Evolutionary conservation across 2,113 vertebrate species (phyloP).

Genomic region (Phrynocephalus versicolor): DNA sequence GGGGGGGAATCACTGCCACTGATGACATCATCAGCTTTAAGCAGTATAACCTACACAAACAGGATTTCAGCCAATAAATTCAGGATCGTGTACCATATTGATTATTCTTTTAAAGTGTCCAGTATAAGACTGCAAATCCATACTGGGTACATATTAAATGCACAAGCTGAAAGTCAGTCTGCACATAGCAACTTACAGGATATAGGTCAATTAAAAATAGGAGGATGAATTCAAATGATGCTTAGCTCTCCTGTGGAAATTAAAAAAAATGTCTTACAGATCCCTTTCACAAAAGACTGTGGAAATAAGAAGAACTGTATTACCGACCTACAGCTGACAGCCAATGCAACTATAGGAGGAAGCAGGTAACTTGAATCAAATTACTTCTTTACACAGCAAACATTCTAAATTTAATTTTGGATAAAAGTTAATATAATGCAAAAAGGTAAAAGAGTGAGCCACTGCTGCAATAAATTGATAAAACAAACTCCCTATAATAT

Average conservation of each 20-base stretch:
- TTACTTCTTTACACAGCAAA: background rate
- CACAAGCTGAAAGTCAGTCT: background rate
- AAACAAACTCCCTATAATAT: background rate
- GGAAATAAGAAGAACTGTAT: constrained; percentile 87
- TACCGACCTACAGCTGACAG: constrained; percentile 84
- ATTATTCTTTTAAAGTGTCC: background rate
- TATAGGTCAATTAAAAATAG: background rate
- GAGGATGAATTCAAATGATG: background rate
- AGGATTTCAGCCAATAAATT: background rate
- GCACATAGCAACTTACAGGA: background rate
- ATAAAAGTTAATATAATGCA: background rate
- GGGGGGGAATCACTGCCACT: too few relatives aligned
- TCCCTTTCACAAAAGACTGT: constrained; percentile 92
- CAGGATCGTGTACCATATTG: background rate
- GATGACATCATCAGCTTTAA: too few relatives aligned
- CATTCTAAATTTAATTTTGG: background rate
- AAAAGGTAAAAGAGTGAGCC: background rate
- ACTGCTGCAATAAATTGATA: background rate
- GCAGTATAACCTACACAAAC: too few relatives aligned
- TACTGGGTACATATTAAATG: background rate
- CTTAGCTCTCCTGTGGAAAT: background rate
- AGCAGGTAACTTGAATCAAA: constrained; percentile 63
- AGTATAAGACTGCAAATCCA: background rate
- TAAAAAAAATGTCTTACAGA: constrained; percentile 73
- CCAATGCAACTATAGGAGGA: constrained; percentile 73